Evolutionary conservation across 2,888 invertebrate genomes (phyloP), one percentile per base, ranked within the genome.

Genomic region (Pseudococcus viburni): DNA sequence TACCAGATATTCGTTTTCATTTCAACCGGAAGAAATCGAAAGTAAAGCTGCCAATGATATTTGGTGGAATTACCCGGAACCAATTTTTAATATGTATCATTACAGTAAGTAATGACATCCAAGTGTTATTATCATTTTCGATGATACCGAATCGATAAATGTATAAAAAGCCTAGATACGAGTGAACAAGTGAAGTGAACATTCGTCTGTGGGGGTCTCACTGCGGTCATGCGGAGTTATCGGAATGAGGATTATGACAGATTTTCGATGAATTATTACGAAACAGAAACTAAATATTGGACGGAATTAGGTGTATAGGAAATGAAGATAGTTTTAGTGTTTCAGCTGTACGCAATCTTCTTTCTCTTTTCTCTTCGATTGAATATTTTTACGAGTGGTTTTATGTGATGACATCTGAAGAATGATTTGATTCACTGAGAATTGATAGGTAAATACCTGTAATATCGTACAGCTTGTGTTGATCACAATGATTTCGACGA

Each of bases 31-130:
- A 88, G 59, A 59, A 33, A 73, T 68, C n/a, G 85, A 55, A 84
- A 84, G 46, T 39, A 64, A 59, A 22, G 22, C 39, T 48, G 26
- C 33, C 22, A 22, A 51, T 26, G 84, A 89, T 19, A 89, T 89
- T 55, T 91, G 91, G 90, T 91, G 91, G 91, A 90, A 88, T 80
- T 90, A 90, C 88, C 91, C 90, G 33, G 91, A 91, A 88, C 91
- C 91, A 8, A 90, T 90, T 39, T 90, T 90, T 89, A 91, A 91
- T 89, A 90, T 90, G 5, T 91, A 90, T 86, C 90, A 91, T 89
- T 91, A 90, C 84, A 90, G 91, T 90, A 89, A 89, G 89, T 89
- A 64, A 33, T 26, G 17, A 55, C 55, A 73, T 73, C 68, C 9
- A 33, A 33, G n/a, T 5, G 17, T 59, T 64, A 68, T 59, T 42